Evolutionary conservation across 2,888 invertebrate genomes (phyloP), one percentile per base, ranked within the genome.

Genomic region (Volucella inanis): DNA sequence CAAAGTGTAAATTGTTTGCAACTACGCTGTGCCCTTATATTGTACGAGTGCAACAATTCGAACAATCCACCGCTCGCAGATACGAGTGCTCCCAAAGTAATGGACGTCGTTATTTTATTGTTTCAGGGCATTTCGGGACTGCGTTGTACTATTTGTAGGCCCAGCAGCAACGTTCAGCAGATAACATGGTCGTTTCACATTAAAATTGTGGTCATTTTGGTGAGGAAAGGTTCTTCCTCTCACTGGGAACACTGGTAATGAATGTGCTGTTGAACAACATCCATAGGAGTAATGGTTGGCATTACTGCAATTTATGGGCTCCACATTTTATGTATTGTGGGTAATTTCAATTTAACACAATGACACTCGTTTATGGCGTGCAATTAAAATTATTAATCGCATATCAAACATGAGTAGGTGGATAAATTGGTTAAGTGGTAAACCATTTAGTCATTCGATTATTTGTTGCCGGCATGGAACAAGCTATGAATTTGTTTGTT

Each of bases 1-100:
- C 65, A 77, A 81, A 71, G 85, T 85, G 85, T 68, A 85, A 85
- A 85, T 85, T 77, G 81, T 68, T 77, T 77, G 81, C 81, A 62
- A 71, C 72, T 72, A 47, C 62, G 50, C 76, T 72, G 47, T 62
- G 50, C 76, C 57, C 57, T 76, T 76, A 76, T 72, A 76, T 72
- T 72, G 22, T 22, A 11, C 41, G 31, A 43, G 76, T 76, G 77
- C 76, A 85, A 81, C 85, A 85, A 85, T 85, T 85, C 85, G 62
- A 80, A 85, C 85, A 81, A 81, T 85, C 55, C 71, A 67, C 67
- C 67, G 59, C 57, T 55, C 68, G 65, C 65, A 61, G 31, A 31
- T 31, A 31, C 31, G 31, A 31, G 4, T 31, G 31, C 31, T 31
- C 31, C 31, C 6, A 31, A 31, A 50, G 64, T 75, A 81, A 81